phyloP scores from a whole-genome alignment of 2,888 invertebrate species.

The Cryptosula pallasiana region DNA sequence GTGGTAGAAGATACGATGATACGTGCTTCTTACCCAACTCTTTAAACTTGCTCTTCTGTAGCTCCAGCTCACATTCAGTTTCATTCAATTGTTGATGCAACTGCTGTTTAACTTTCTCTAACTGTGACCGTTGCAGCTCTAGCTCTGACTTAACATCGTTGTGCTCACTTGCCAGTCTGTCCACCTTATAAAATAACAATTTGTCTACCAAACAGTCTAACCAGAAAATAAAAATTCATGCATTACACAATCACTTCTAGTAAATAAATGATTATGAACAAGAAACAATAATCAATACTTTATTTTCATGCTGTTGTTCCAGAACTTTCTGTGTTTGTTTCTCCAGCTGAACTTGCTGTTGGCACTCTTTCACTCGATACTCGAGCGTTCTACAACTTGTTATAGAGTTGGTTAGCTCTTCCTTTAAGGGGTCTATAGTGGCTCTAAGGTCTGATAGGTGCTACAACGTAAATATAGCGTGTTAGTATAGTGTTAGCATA shows the following conservation, averaged over 20 bases:
- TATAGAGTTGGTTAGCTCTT: constrained; percentile 36
- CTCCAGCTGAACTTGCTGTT: constrained; percentile 40
- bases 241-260: not conserved
- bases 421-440: constrained; percentile 40
- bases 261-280: too few species aligned
- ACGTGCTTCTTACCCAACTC: constrained; percentile 34
- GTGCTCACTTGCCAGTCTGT: not conserved
- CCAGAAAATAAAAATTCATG: too few species aligned
- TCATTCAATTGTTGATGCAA: constrained; percentile 35
- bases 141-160: not conserved
- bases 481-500: too few species aligned
- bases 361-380: constrained; percentile 35
- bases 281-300: too few species aligned
- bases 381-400: constrained; percentile 37
- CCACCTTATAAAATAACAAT: not conserved
- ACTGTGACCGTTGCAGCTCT: constrained; percentile 25
- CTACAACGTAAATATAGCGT: not conserved
- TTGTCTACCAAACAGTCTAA: not conserved
- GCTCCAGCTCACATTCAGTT: constrained; percentile 33
- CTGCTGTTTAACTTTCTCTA: constrained; percentile 33
- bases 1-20: not conserved
- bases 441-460: constrained; percentile 34
- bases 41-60: constrained; percentile 34
- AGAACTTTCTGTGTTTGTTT: constrained; percentile 32
- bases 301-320: constrained; percentile 17